Evolutionary conservation across 2,888 invertebrate species (phyloP).

Genomic region (Ecdyonurus torrentis): DNA sequence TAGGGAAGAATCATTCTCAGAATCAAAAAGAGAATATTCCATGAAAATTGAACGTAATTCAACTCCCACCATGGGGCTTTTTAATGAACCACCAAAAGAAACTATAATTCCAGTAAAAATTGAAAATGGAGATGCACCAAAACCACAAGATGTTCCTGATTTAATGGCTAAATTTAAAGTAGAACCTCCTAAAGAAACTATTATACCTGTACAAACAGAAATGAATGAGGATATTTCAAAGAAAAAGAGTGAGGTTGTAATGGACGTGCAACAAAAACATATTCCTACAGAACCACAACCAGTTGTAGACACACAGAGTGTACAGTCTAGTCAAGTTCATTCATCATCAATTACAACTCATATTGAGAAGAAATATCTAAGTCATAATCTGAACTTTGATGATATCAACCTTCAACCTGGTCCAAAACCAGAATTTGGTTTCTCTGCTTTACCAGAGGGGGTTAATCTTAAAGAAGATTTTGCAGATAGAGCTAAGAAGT

Average conservation of each 20-base stretch:
- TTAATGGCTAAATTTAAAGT: slow-evolving; percentile 2
- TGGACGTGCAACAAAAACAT: slow-evolving; percentile 5
- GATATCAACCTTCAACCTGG: slow-evolving; percentile 42
- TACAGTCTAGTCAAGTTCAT: slow-evolving; percentile 23
- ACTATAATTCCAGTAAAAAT: not conserved
- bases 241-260: slow-evolving; percentile 17
- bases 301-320: not conserved
- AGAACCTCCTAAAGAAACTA: slow-evolving; percentile 5
- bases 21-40: not conserved
- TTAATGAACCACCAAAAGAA: not conserved
- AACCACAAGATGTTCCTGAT: not conserved
- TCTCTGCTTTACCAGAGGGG: slow-evolving; percentile 20
- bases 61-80: slow-evolving; percentile 1
- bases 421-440: slow-evolving; percentile 53
- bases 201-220: slow-evolving; percentile 11
- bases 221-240: not conserved
- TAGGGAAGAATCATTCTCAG: not conserved
- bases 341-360: slow-evolving; percentile 12
- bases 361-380: slow-evolving; percentile 6
- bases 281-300: slow-evolving; percentile 12
- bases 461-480: slow-evolving; percentile 28
- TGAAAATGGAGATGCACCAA: not conserved
- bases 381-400: slow-evolving; percentile 14
- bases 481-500: slow-evolving; percentile 37
- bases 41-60: slow-evolving; percentile 14